Conservation (phyloP, 2,888 invertebrate genomes). For the Lathronympha strigana region DNA sequence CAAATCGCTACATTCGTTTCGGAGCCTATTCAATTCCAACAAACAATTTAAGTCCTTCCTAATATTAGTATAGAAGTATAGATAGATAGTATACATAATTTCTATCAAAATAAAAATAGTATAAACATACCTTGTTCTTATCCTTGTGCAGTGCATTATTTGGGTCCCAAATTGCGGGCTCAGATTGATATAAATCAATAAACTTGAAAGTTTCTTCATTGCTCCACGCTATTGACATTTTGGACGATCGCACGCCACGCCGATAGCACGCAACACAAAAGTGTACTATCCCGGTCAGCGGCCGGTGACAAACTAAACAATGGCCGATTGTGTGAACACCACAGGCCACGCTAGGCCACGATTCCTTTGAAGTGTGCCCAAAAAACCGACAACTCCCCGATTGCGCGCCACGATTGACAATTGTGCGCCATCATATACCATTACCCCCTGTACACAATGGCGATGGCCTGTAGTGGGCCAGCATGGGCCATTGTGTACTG, state of each 20-base stretch:
- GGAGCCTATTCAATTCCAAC: no score
- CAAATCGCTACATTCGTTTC: no score
- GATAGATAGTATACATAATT: conserved; percentile 7
- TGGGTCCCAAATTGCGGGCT: not conserved
- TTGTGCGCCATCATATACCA: conserved; percentile 43
- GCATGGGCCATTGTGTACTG: conserved; percentile 29
- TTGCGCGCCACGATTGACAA: conserved; percentile 36
- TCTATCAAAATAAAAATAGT: not conserved
- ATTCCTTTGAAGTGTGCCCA: conserved; percentile 47
- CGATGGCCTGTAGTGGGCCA: conserved; percentile 42
- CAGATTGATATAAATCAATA: conserved; percentile 4
- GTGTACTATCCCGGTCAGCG: conserved; percentile 43
- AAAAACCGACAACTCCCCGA: conserved; percentile 45
- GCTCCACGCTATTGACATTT: not conserved
- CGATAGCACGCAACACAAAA: not conserved
- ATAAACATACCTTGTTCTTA: conserved; percentile 3
- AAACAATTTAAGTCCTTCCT: no score
- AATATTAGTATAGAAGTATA: conserved; percentile 8
- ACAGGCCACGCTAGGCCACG: no score
- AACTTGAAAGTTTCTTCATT: conserved; percentile 6
- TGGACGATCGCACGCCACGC: not conserved
- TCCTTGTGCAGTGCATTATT: not conserved
- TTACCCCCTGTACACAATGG: conserved; percentile 43
- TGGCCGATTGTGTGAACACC: conserved; percentile 32
- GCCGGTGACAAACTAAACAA: conserved; percentile 44